A percentile compares a stretch with the other conserved stretches of the same genome.
These are phyloP conservation scores for Campylomormyrus numenius DNA, from an alignment of 2,113 vertebrate genomes.

Conservation along the genomic window DNA sequence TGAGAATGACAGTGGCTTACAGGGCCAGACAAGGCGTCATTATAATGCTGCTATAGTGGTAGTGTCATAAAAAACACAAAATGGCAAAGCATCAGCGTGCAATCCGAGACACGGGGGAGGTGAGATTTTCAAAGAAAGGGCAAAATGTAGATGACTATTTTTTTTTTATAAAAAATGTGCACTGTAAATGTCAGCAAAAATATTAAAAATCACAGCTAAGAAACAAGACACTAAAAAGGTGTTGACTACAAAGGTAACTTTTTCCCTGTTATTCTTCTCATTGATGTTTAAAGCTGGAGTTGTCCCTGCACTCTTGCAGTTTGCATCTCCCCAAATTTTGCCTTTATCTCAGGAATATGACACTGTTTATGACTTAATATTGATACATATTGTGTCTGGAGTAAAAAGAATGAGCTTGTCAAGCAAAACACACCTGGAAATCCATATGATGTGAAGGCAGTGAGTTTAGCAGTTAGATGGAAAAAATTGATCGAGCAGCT, in stretches of 20 bases:
- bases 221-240: not conserved
- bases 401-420: conserved; percentile 7
- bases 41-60: not conserved
- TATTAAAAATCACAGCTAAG: not conserved
- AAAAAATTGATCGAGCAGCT: not conserved
- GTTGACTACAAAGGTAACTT: not conserved
- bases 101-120: not conserved
- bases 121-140: not conserved
- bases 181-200: conserved; percentile 1
- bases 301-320: not conserved
- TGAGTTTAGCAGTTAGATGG: conserved; percentile 4
- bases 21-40: not conserved
- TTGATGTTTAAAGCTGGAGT: not conserved
- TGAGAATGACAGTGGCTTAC: not conserved
- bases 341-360: not conserved
- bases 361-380: conserved; percentile 7
- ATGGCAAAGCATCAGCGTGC: not conserved
- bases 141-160: not conserved
- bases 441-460: not conserved
- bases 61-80: not conserved
- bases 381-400: not conserved
- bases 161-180: not conserved
- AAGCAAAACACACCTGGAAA: conserved; percentile 7
- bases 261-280: not conserved
- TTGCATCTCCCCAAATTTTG: not conserved